Percentiles rank a stretch among this genome's conserved stretches.
These are phyloP conservation scores for Antheraea mylitta DNA, from an alignment of 1,140 invertebrate species.

Conservation along the genomic window DNA sequence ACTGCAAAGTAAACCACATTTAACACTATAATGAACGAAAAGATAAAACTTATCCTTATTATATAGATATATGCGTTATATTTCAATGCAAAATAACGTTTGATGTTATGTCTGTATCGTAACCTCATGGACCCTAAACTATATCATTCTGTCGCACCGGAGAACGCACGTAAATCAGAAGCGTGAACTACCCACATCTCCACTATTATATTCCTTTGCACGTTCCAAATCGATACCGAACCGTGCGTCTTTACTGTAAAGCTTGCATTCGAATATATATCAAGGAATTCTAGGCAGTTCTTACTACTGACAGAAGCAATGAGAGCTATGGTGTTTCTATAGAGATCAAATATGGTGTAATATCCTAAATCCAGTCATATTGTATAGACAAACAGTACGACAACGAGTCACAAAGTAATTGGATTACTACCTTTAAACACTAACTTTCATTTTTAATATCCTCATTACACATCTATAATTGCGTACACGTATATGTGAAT, in stretches of 20 bases:
- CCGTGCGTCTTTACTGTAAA: constrained; percentile 7
- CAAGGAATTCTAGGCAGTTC: background rate
- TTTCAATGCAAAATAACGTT: too few species aligned
- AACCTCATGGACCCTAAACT: background rate
- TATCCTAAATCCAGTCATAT: background rate
- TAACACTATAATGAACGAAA: too few species aligned
- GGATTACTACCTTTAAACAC: too few species aligned
- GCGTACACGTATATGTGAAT: too few species aligned
- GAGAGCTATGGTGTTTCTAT: constrained; percentile 1
- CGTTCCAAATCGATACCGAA: constrained; percentile 6
- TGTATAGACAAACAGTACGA: background rate
- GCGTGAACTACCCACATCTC: constrained; percentile 17
- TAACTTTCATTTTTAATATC: too few species aligned
- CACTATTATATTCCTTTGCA: background rate
- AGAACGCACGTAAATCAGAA: constrained; percentile 22
- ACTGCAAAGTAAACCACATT: too few species aligned
- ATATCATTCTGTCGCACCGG: constrained; percentile 13
- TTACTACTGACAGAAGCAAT: constrained; percentile 14
- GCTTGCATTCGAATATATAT: background rate
- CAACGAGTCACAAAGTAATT: too few species aligned
- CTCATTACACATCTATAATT: too few species aligned
- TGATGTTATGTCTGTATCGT: too few species aligned
- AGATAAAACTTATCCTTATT: too few species aligned
- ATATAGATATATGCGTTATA: too few species aligned
- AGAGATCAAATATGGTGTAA: constrained; percentile 12